Base-by-base conservation (phyloP, 2,888 invertebrate species). In the Scelioninae gen. 1 region DNA sequence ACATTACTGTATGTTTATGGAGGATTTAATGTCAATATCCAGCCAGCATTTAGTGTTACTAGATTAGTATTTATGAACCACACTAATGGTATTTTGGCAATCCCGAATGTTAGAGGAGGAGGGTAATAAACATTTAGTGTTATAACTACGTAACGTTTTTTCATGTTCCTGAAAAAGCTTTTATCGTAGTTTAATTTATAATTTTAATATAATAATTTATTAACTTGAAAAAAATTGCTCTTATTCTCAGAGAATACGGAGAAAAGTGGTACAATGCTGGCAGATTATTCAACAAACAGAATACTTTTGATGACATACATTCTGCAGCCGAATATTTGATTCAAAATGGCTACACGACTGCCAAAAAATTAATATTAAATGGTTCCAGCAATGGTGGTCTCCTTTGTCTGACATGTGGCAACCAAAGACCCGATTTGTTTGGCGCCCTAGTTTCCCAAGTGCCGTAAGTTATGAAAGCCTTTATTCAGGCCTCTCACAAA, bases 351-450 rank as follows among this genome's bases (percentile, higher is more conserved):
- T 98, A 97, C 93, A 98, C 98, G 0, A 93, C 92, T 29, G 93
- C 95, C 9, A 92, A 94, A 66, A 96, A 96, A 91, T 91, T 99
- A 82, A 95, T 96, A 11, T 98, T 98, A 87, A 96, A 98, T 93
- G 99, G 99, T 15, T 98, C 97, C 29, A 99, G 98, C 66, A 99
- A 99, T 93, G 99, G 99, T 0, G 99, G 99, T 0, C 94, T 99
- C 69, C 93, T 99, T n/a, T 97, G 99, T 10, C 98, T 96, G 3
- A 98, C 98, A 11, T 98, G 98, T 91, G 95, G 96, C 85, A 99
- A 99, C 94, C 99, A 99, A 93, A 94, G 97, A 45, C 99, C 99
- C 0, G 97, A 98, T 88, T 93, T 99, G 62, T 99, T 96, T 93
- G 98, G 97, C 9, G 97, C 97, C 77, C 98, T 96, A 58, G 95